Base-by-base conservation (phyloP, 2,113 vertebrate species). In the Talpa occidentalis region DNA sequence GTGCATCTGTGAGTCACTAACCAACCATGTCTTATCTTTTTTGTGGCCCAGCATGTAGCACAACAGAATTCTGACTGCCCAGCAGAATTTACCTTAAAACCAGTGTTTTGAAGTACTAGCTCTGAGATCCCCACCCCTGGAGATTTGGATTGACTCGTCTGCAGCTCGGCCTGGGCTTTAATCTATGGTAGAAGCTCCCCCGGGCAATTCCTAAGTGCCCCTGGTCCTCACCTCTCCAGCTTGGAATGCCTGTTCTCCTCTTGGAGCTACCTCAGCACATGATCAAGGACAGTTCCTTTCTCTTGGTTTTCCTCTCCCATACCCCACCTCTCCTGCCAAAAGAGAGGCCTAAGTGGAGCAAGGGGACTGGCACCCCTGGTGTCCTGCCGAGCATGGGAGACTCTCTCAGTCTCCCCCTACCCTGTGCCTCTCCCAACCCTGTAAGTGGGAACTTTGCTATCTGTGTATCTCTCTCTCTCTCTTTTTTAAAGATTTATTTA, bases 321-420 rank as follows among this genome's bases (percentile, higher is more conserved):
- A 17, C 19, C 37, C 4, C 10, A 35, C 3, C 30, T 1, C 17
- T 49, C 42, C 12, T 32, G 35, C 0, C 3, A 12, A 21, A 26
- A 11, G 47, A 12, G 40, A 74, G 84, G 42, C 11, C 52, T 40
- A 24, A 10, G 59, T 5, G 14, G n/a, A 37, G 21, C 3, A 72
- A 70, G 44, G 47, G 28, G 26, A 10, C 7, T 59, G 28, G 9
- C 32, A 4, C 32, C 14, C 3, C 1, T 42, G 6, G 62, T 56
- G 15, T 54, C 16, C 69, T 6, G 1, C 47, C 14, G 2, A 8
- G 1, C n/a, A 0, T 1, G 0, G 47, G n/a, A 40, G 9, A 5
- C 72, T 26, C 1, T 47, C 59, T 2, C 56, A 40, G n/a, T n/a
- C 14, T 40, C 9, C n/a, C 17, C 19, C 54, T 40, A 8, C 28